phyloP scores from a whole-genome alignment of 1,140 invertebrate genomes.

The Reticulitermes speratus region DNA sequence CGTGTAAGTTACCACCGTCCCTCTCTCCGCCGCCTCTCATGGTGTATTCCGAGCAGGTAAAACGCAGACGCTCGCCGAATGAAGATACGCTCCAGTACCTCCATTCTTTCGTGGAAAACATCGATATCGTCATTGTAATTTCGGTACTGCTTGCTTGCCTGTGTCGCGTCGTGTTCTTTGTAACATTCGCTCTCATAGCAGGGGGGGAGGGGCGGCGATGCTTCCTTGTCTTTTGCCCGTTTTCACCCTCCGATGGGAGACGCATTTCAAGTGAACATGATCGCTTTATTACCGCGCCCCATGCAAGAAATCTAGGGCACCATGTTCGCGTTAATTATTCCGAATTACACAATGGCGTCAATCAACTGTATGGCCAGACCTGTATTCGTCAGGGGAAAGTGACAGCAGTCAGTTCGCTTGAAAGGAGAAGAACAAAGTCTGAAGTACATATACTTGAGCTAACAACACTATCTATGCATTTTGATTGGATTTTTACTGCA shows the following conservation, averaged over 20 bases:
- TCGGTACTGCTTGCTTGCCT: background rate
- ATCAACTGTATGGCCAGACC: background rate
- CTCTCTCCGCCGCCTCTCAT: background rate
- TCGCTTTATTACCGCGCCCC: background rate
- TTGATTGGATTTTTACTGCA: background rate
- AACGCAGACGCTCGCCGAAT: background rate
- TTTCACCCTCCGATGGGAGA: background rate
- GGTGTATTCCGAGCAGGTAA: slow-evolving; percentile 14
- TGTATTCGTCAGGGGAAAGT: too few relatives aligned
- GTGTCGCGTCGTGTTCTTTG: slow-evolving; percentile 11
- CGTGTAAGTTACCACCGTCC: background rate
- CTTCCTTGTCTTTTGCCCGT: background rate
- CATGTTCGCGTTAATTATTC: background rate
- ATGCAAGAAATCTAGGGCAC: background rate
- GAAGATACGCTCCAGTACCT: background rate
- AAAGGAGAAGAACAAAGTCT: background rate
- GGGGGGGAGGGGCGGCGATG: too few relatives aligned
- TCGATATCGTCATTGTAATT: background rate
- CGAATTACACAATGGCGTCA: background rate
- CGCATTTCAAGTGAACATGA: background rate
- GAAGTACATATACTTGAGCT: background rate
- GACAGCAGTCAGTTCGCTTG: too few relatives aligned
- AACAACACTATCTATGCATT: background rate
- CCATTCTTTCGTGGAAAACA: background rate
- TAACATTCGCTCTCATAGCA: slow-evolving; percentile 7